Percentiles rank a stretch among this genome's conserved stretches.
Evolutionary conservation across 2,888 invertebrate genomes (phyloP).

Genomic region (Petrophora chlorosata): DNA sequence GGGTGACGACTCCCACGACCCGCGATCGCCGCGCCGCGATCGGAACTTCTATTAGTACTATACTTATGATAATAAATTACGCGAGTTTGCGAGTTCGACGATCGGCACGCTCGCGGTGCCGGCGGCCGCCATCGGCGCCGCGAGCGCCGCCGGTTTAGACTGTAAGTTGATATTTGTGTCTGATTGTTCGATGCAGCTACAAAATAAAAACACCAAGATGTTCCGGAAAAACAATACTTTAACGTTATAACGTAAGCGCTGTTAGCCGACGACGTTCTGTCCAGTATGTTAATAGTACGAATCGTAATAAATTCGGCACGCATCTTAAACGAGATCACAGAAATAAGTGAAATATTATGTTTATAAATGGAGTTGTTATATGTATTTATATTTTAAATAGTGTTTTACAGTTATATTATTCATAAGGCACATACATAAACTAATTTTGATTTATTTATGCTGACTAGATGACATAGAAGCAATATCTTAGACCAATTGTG

Average conservation of each 20-base stretch:
- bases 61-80: slow-evolving; percentile 81
- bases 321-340: slow-evolving; percentile 50
- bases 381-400: slow-evolving; percentile 65
- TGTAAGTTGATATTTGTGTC: slow-evolving; percentile 77
- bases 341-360: slow-evolving; percentile 43
- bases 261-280: slow-evolving; percentile 74
- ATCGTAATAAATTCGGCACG: slow-evolving; percentile 59
- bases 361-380: slow-evolving; percentile 57
- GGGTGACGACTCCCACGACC: slow-evolving; percentile 73
- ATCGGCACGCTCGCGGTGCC: slow-evolving; percentile 61
- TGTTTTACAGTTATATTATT: slow-evolving; percentile 64
- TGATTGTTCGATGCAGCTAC: slow-evolving; percentile 71
- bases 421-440: slow-evolving; percentile 57
- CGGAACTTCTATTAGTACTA: slow-evolving; percentile 80
- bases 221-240: slow-evolving; percentile 54
- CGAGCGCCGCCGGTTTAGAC: slow-evolving; percentile 54
- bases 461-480: slow-evolving; percentile 59
- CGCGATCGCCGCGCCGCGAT: slow-evolving; percentile 69
- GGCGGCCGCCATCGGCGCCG: slow-evolving; percentile 45
- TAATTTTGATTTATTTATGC: slow-evolving; percentile 63
- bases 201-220: slow-evolving; percentile 76
- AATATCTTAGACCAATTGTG: slow-evolving; percentile 48
- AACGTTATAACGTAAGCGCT: slow-evolving; percentile 65
- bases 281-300: slow-evolving; percentile 56
- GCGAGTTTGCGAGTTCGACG: slow-evolving; percentile 69